Conservation (phyloP, 1,140 invertebrate species). For the Lordiphosa collinella region DNA sequence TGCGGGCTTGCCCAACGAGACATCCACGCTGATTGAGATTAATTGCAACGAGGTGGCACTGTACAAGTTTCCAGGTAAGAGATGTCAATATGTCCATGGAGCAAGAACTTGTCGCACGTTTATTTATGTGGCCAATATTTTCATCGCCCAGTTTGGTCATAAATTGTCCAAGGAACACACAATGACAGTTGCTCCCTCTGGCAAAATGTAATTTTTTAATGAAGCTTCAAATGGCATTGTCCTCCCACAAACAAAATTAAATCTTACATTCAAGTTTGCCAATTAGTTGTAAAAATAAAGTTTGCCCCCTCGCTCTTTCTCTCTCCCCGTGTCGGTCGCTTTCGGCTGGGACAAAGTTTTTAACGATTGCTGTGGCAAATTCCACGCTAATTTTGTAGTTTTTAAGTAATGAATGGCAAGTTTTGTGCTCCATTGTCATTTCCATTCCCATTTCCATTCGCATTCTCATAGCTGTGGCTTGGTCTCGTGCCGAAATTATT, state of each 20-base stretch:
- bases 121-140: constrained; percentile 74
- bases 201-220: constrained; percentile 71
- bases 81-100: constrained; percentile 31
- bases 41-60: constrained; percentile 84
- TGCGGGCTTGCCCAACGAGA: constrained; percentile 81
- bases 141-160: constrained; percentile 51
- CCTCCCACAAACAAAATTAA: constrained; percentile 67
- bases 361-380: constrained; percentile 65
- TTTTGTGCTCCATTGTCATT: constrained; percentile 67
- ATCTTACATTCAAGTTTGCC: constrained; percentile 79
- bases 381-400: constrained; percentile 69
- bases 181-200: constrained; percentile 10
- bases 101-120: constrained; percentile 43
- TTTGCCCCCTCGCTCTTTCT: constrained; percentile 12
- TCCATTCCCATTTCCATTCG: constrained; percentile 21
- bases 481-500: constrained; percentile 57
- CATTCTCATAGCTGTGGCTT: constrained; percentile 21
- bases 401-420: constrained; percentile 74
- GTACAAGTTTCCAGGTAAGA: constrained; percentile 83
- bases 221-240: constrained; percentile 70
- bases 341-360: constrained; percentile 43
- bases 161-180: constrained; percentile 36
- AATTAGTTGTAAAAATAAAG: constrained; percentile 79
- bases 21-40: constrained; percentile 83
- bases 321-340: neutral